Conservation (phyloP, 2,888 invertebrate genomes). For the Erebia aethiops region DNA sequence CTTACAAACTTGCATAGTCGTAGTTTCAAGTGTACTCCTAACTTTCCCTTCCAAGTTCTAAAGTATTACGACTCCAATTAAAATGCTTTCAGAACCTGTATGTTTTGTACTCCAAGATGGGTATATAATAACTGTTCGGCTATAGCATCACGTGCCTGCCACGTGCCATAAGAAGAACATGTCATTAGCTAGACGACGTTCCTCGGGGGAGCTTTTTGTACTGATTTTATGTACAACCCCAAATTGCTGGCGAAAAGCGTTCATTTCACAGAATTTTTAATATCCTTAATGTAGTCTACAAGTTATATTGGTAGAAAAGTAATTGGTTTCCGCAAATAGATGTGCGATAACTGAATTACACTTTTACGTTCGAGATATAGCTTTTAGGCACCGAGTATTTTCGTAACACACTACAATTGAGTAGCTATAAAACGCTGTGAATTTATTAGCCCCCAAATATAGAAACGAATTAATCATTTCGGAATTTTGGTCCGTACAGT, state of each 20-base stretch:
- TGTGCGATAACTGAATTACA: background rate
- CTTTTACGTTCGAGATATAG: background rate
- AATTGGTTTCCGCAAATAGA: slow-evolving; percentile 6
- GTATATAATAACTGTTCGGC: slow-evolving; percentile 56
- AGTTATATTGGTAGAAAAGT: background rate
- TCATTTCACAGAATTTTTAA: slow-evolving; percentile 12
- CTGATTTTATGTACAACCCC: slow-evolving; percentile 39
- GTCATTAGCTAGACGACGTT: slow-evolving; percentile 72
- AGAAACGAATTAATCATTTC: no score
- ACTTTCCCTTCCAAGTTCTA: slow-evolving; percentile 10
- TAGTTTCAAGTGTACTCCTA: slow-evolving; percentile 16
- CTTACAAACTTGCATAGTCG: background rate
- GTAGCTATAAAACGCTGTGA: background rate
- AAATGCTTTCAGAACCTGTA: slow-evolving; percentile 31
- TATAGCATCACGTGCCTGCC: slow-evolving; percentile 68
- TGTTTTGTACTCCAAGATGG: slow-evolving; percentile 26
- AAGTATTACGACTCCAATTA: slow-evolving; percentile 34
- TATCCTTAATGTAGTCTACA: slow-evolving; percentile 9
- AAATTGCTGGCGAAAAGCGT: slow-evolving; percentile 33
- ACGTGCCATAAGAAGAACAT: slow-evolving; percentile 69
- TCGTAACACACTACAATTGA: background rate
- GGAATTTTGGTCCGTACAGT: no score
- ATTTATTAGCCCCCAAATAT: no score
- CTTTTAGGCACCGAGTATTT: background rate
- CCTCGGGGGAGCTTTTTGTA: slow-evolving; percentile 63